Evolutionary conservation across 2,888 invertebrate genomes (phyloP), one percentile per base, ranked within the genome.

Genomic region (Drosophila vallismaia): DNA sequence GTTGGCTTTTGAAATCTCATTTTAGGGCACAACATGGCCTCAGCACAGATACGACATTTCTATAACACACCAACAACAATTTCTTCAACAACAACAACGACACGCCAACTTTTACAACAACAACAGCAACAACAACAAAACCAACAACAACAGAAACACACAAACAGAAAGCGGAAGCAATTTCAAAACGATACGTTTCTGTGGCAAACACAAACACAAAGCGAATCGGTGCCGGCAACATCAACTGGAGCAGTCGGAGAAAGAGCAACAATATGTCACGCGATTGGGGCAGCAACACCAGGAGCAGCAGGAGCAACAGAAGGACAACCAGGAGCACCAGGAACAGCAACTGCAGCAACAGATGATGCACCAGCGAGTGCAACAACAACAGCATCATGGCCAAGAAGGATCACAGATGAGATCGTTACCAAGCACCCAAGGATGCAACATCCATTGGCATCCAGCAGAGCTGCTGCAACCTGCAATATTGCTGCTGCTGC

Each of bases 1-100:
- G 31, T 64, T 63, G 38, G 5, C 53, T 29, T 40, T 49, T 12
- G n/a, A 42, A 50, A 40, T 71, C 68, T 26, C 63, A 49, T 89
- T 88, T 50, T 56, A 91, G 91, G 91, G 91, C 91, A 91, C 91
- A 91, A 92, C 90, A 91, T 91, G 91, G 91, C 91, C 91, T 91
- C 91, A 91, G 89, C 91, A 91, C 90, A 90, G 90, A 89, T 91
- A 88, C 90, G 87, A 83, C 91, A 90, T 89, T 89, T 90, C 90
- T 88, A 90, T 89, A 86, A 86, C 80, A 91, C 88, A 82, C 86
- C 89, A 86, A 77, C 82, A 87, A 78, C 77, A 88, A 66, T 79
- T 86, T 77, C 77, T 86, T 68, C 75, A 85, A 71, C 72, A 75
- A 71, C 76, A 75, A 72, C 78, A 76, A 79, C 79, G 71, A 87